Evolutionary conservation across 2,888 invertebrate species (phyloP).

Genomic region (Caradrina clavipalpis): DNA sequence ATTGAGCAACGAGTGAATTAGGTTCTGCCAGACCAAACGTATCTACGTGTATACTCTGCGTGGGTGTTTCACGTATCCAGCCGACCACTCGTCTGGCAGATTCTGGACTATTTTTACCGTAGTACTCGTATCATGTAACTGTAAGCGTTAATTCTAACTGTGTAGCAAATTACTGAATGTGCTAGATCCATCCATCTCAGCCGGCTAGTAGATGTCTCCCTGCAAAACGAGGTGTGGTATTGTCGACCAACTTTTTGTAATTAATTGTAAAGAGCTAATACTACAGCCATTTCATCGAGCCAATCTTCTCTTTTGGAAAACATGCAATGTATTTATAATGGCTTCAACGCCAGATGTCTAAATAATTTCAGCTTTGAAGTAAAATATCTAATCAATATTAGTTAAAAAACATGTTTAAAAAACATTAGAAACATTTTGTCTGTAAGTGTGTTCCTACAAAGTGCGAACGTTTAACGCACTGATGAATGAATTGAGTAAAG

Average conservation of each 20-base stretch:
- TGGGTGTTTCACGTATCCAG: conserved; percentile 29
- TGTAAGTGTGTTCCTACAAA: conserved; percentile 53
- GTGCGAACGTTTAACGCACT: conserved; percentile 37
- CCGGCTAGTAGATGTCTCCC: conserved; percentile 76
- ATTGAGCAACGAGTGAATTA: conserved; percentile 67
- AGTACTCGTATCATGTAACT: conserved; percentile 77
- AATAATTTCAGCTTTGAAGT: conserved; percentile 17
- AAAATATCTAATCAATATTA: conserved; percentile 19
- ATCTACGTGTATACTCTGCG: conserved; percentile 9
- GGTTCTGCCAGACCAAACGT: conserved; percentile 61
- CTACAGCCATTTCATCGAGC: conserved; percentile 18
- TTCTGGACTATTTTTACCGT: conserved; percentile 74
- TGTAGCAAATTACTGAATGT: conserved; percentile 85
- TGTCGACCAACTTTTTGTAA: conserved; percentile 53
- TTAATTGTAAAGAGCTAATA: conserved; percentile 38
- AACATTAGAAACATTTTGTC: conserved; percentile 27
- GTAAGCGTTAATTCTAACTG: conserved; percentile 82
- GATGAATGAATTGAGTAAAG: conserved; percentile 37
- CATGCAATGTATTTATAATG: conserved; percentile 12
- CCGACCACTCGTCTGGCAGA: conserved; percentile 62
- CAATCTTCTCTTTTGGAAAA: conserved; percentile 18
- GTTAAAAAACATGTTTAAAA: conserved; percentile 24
- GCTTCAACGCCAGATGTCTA: conserved; percentile 10
- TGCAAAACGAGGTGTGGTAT: conserved; percentile 76
- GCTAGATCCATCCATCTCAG: conserved; percentile 85